Evolutionary conservation across 2,113 vertebrate species (phyloP).

Genomic region (Garra rufa): DNA sequence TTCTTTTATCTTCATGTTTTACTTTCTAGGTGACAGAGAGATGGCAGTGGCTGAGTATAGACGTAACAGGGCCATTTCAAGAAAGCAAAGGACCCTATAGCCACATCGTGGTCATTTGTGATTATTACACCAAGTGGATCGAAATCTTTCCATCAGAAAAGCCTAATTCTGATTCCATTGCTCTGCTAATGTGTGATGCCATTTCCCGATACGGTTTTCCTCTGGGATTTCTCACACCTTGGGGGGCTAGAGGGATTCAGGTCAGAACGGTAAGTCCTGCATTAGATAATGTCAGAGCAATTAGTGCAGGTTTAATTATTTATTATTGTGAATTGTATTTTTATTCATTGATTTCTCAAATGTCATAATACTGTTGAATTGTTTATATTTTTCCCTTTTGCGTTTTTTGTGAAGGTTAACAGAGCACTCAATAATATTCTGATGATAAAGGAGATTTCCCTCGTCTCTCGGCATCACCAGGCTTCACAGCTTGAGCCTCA

Average conservation of each 20-base stretch:
- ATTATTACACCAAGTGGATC: conserved; percentile 74
- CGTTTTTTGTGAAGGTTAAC: conserved; percentile 66
- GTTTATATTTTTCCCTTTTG: neutral
- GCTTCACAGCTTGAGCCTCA: conserved; percentile 63
- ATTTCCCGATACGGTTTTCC: conserved; percentile 72
- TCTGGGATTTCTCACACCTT: conserved; percentile 66
- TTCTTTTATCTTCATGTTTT: conserved; percentile 18
- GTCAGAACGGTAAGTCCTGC: conserved; percentile 36
- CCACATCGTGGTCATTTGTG: conserved; percentile 68
- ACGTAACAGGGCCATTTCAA: conserved; percentile 70
- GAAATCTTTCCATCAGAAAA: conserved; percentile 68
- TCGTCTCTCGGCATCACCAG: conserved; percentile 67
- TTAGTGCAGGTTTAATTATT: neutral
- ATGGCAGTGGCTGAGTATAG: conserved; percentile 75
- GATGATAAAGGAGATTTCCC: conserved; percentile 47
- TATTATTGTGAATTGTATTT: neutral
- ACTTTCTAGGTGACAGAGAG: conserved; percentile 65
- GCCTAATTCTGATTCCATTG: conserved; percentile 60
- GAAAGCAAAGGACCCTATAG: conserved; percentile 63
- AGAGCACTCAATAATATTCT: conserved; percentile 65
- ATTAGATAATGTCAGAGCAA: neutral
- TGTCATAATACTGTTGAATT: neutral
- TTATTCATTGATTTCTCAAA: neutral
- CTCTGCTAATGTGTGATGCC: conserved; percentile 60
- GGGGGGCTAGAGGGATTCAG: conserved; percentile 29